Percentiles rank a stretch among this genome's conserved stretches.
Evolutionary conservation across 1,140 invertebrate species (phyloP).

Genomic region (Calosoma granatense): DNA sequence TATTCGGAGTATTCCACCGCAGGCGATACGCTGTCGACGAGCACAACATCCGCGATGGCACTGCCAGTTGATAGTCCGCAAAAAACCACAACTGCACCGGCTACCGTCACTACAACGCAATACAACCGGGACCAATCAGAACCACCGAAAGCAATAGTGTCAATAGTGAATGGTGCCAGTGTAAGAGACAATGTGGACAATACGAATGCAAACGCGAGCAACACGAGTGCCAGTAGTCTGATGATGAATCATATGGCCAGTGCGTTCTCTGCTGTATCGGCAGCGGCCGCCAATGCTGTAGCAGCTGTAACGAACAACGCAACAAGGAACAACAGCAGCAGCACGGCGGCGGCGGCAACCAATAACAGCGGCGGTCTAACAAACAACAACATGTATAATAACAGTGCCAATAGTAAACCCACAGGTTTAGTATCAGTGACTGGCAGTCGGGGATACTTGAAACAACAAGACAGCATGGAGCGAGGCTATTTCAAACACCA

Average conservation of each 20-base stretch:
- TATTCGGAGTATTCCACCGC: slow-evolving; percentile 35
- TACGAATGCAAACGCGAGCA: slow-evolving; percentile 30
- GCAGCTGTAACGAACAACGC: slow-evolving; percentile 16
- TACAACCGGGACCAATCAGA: slow-evolving; percentile 28
- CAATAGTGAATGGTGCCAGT: slow-evolving; percentile 17
- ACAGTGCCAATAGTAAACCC: neutral
- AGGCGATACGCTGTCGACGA: slow-evolving; percentile 24
- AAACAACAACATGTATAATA: no score
- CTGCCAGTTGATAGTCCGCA: slow-evolving; percentile 28
- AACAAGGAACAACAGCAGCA: slow-evolving; percentile 14
- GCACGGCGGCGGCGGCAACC: slow-evolving; percentile 1
- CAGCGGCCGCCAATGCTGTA: slow-evolving; percentile 4
- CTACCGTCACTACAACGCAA: slow-evolving; percentile 23
- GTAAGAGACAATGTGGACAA: slow-evolving; percentile 18
- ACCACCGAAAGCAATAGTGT: slow-evolving; percentile 30
- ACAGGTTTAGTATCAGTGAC: slow-evolving; percentile 16
- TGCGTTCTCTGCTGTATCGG: neutral
- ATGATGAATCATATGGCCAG: neutral
- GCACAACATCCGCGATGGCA: slow-evolving; percentile 22
- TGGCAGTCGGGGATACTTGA: slow-evolving; percentile 29
- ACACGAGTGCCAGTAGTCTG: slow-evolving; percentile 14
- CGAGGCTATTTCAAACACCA: slow-evolving; percentile 36
- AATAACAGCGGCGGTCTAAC: neutral
- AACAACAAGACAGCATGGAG: slow-evolving; percentile 39
- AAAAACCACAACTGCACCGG: slow-evolving; percentile 19